A percentile compares a stretch with the other conserved stretches of the same genome.
Conservation (phyloP, 2,113 vertebrate genomes). For the Clupea harengus region DNA sequence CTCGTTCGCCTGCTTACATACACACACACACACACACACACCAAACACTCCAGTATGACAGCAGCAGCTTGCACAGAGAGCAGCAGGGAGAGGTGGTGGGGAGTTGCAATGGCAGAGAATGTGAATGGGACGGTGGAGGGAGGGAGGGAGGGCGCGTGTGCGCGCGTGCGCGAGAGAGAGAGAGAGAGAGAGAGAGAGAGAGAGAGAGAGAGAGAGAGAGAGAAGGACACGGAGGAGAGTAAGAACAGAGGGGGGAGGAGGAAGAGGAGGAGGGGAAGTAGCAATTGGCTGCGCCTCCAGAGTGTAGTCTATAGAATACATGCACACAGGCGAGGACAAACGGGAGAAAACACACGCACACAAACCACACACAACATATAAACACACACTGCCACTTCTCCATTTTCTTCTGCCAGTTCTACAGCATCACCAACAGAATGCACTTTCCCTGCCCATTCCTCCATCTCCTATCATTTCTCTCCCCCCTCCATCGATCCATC, state of each 20-base stretch:
- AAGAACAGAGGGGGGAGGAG: background rate
- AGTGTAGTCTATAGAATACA: background rate
- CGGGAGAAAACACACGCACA: background rate
- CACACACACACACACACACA: slow-evolving; percentile 27
- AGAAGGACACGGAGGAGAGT: background rate
- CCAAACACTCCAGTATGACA: background rate
- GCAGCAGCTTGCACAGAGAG: background rate
- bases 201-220: background rate
- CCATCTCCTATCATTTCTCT: background rate
- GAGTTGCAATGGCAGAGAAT: background rate
- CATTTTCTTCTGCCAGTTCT: too few relatives aligned
- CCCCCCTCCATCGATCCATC: slow-evolving; percentile 50
- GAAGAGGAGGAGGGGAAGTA: background rate
- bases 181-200: background rate
- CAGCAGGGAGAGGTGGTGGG: background rate
- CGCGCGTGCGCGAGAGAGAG: background rate
- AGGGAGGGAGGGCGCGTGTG: background rate
- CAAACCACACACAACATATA: background rate
- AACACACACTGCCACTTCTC: too few relatives aligned
- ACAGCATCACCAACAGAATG: too few relatives aligned
- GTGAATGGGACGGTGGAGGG: background rate
- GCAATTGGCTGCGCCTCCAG: background rate
- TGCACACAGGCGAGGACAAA: slow-evolving; percentile 28
- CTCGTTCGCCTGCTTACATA: background rate
- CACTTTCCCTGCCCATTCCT: background rate